Percentiles rank a stretch among this genome's conserved stretches.
These are phyloP conservation scores for Chloropsis cyanopogon DNA, from an alignment of 2,113 vertebrate genomes.

Conservation along the genomic window DNA sequence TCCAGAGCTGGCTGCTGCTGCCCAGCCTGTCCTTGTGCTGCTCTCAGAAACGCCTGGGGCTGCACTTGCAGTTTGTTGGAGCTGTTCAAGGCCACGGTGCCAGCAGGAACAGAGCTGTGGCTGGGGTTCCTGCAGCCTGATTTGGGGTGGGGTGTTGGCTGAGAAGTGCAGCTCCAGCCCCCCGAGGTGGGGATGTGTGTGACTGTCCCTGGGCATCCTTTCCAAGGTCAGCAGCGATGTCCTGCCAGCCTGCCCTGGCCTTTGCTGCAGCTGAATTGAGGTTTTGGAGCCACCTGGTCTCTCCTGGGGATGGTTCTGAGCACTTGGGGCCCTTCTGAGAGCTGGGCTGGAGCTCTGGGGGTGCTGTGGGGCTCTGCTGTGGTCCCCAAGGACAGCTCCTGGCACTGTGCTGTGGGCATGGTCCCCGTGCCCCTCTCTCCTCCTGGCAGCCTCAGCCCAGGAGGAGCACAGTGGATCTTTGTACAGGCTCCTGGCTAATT, in stretches of 20 bases:
- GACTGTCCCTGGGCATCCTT: not conserved
- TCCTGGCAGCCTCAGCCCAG: not conserved
- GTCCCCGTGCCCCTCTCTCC: not conserved
- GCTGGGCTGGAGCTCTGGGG: not conserved
- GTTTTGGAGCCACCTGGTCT: not conserved
- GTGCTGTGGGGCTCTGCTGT: not conserved
- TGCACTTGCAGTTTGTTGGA: not conserved
- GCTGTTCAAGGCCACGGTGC: rapidly evolving
- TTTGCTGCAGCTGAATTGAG: rapidly evolving
- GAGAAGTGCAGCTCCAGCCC: not conserved
- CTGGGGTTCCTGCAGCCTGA: not conserved
- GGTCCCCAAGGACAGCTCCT: rapidly evolving
- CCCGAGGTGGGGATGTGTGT: rapidly evolving
- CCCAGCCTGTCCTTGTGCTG: not conserved
- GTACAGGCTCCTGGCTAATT: not conserved
- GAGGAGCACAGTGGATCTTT: not conserved
- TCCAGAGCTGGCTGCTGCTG: not conserved
- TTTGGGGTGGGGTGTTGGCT: not conserved
- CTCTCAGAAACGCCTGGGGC: not conserved
- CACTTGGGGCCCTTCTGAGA: not conserved
- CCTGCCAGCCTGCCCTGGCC: rapidly evolving
- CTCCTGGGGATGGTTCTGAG: not conserved
- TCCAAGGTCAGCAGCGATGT: rapidly evolving
- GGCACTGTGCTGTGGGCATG: rapidly evolving
- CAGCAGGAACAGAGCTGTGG: not conserved